Evolutionary conservation across 2,113 vertebrate genomes (phyloP).

Genomic region (Indicator maculatus): DNA sequence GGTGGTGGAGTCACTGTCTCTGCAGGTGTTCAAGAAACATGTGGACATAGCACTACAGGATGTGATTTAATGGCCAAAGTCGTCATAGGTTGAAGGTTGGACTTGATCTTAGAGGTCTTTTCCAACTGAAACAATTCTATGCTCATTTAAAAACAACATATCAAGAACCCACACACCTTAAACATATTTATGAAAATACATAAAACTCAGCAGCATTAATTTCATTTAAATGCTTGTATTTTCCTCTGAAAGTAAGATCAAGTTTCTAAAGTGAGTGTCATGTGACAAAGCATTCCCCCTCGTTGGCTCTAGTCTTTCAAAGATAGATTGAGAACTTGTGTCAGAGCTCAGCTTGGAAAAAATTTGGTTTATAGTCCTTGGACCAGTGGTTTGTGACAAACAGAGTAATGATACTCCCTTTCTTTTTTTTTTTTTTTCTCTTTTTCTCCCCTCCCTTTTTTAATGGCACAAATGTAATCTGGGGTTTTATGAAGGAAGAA

Average conservation of each 20-base stretch:
- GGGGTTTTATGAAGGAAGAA: not conserved
- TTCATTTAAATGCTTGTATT: not conserved
- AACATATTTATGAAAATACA: not conserved
- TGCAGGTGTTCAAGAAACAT: no score
- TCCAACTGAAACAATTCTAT: no score
- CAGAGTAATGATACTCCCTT: not conserved
- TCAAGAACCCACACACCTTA: rapidly evolving
- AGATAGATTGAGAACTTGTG: not conserved
- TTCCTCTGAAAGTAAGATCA: not conserved
- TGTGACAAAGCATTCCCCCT: not conserved
- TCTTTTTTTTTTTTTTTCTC: no score
- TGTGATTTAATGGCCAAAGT: no score
- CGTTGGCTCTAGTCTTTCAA: not conserved
- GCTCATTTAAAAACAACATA: not conserved
- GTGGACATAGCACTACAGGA: no score
- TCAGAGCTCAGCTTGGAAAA: not conserved
- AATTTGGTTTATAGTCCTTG: not conserved
- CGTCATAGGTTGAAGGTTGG: no score
- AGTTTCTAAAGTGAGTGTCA: not conserved
- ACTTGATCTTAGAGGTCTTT: no score
- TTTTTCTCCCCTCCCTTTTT: not conserved
- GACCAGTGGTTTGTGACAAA: constrained; percentile 4
- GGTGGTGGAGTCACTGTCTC: no score
- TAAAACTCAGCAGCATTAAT: not conserved
- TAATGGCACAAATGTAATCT: not conserved